phyloP scores from a whole-genome alignment of 2,113 vertebrate genomes.

The Eleginops maclovinus region DNA sequence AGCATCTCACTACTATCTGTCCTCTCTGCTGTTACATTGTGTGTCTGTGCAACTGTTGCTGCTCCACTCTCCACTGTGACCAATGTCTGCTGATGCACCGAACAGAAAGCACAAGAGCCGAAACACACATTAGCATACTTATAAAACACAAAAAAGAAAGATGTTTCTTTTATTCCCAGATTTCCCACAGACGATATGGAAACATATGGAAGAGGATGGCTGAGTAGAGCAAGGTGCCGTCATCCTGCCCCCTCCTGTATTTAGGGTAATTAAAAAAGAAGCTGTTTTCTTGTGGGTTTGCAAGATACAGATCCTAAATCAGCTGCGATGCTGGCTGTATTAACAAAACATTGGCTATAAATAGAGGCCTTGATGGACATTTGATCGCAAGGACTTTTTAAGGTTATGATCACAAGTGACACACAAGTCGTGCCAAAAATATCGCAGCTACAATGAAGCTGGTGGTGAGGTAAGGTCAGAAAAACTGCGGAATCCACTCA shows the following conservation, averaged over 20 bases:
- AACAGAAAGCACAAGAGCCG: not conserved
- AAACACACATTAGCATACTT: not conserved
- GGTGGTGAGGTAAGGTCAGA: conserved; percentile 9
- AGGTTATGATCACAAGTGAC: conserved; percentile 24
- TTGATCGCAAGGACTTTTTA: conserved; percentile 26
- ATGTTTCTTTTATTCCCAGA: not conserved
- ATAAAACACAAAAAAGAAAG: not conserved
- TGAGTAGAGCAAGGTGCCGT: not conserved
- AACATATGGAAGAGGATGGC: conserved; percentile 1
- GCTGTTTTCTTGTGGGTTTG: not conserved
- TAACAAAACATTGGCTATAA: not conserved
- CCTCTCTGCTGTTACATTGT: not conserved
- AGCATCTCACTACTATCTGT: no score
- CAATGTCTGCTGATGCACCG: not conserved
- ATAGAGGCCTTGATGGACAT: not conserved
- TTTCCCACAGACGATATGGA: not conserved
- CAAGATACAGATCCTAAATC: not conserved
- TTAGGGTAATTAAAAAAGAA: not conserved
- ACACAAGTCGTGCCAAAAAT: conserved; percentile 25
- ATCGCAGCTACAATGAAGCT: not conserved
- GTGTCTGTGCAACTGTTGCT: conserved; percentile 36
- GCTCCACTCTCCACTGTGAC: not conserved
- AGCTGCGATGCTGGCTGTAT: not conserved
- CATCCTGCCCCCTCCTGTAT: conserved; percentile 10
- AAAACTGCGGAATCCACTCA: conserved; percentile 50